Conservation (phyloP, 2,797 vertebrate species). For the Macropus fuliginosus region DNA sequence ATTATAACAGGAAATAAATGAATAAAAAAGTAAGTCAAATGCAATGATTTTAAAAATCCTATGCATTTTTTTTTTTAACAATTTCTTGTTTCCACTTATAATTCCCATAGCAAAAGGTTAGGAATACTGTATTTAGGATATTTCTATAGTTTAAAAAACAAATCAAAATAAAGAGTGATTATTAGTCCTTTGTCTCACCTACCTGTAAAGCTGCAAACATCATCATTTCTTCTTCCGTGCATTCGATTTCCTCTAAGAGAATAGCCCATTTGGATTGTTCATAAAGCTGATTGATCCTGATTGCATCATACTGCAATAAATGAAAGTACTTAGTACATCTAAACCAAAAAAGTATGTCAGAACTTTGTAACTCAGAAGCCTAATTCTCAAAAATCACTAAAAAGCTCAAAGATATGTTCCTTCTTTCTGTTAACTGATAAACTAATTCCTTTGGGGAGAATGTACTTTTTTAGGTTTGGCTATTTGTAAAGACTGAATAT, state of each 20-base stretch:
- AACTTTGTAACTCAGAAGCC: not conserved
- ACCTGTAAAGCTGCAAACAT: constrained; percentile 99
- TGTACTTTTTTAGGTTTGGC: not conserved
- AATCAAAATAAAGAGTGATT: fast-evolving
- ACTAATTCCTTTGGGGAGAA: not conserved
- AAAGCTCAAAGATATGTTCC: not conserved
- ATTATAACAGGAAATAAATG: not conserved
- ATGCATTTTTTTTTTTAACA: not conserved
- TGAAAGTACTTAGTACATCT: not conserved
- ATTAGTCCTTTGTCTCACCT: constrained; percentile 43
- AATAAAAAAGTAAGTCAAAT: not conserved
- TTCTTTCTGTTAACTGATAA: not conserved
- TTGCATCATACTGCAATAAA: constrained; percentile 93
- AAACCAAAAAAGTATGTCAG: not conserved
- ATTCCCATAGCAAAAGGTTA: constrained; percentile 43
- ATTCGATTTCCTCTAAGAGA: constrained; percentile 99
- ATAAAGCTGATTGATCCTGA: constrained; percentile 99
- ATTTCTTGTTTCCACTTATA: constrained; percentile 34
- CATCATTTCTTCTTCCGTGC: constrained; percentile 99
- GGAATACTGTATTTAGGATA: fast-evolving
- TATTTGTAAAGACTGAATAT: not conserved
- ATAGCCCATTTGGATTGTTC: constrained; percentile 99
- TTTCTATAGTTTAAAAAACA: not conserved
- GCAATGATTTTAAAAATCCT: not conserved
- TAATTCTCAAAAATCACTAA: not conserved